These are phyloP conservation scores for Zapus hudsonius DNA, from an alignment of 2,113 vertebrate genomes.

Conservation along the genomic window DNA sequence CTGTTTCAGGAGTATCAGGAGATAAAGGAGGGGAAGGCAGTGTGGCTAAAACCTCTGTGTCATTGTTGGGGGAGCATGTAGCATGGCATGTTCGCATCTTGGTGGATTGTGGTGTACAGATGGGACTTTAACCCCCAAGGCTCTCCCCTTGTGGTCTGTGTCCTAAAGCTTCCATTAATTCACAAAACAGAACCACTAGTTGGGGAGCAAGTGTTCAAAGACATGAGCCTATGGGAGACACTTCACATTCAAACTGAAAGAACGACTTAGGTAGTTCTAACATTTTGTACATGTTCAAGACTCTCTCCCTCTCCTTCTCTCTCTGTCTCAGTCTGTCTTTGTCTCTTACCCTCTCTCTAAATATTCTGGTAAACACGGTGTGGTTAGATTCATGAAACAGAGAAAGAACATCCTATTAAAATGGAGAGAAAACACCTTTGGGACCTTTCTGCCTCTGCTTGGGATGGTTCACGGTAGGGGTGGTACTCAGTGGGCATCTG, in stretches of 20 bases:
- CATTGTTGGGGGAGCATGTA: neutral
- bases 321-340: no score
- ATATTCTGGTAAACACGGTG: neutral
- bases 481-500: neutral
- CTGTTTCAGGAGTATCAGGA: neutral
- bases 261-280: neutral
- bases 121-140: neutral
- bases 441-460: neutral
- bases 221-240: neutral
- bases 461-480: neutral
- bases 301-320: no score
- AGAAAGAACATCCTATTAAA: slow-evolving; percentile 5
- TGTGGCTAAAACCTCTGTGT: neutral
- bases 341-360: neutral
- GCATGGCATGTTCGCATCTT: neutral
- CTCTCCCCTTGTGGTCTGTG: neutral
- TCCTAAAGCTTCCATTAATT: neutral
- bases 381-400: neutral
- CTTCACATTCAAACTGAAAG: neutral
- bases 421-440: neutral
- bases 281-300: no score
- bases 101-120: neutral
- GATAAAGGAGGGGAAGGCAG: neutral
- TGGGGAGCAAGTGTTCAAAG: neutral
- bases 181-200: neutral